Evolutionary conservation across 1,140 invertebrate species (phyloP).

Genomic region (Helicoverpa zea): DNA sequence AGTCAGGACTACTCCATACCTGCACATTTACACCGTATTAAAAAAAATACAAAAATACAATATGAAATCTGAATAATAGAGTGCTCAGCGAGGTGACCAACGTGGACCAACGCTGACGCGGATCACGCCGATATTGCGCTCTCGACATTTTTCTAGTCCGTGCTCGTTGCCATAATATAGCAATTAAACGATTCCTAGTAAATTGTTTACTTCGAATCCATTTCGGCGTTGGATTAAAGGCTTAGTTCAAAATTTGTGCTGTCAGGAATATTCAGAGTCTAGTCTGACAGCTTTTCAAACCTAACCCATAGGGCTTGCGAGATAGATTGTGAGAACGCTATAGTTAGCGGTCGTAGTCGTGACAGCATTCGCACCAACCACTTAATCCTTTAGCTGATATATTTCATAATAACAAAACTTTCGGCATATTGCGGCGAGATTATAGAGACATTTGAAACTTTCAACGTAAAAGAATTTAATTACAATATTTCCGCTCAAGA

Average conservation of each 20-base stretch:
- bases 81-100: no score
- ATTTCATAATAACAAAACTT: not conserved
- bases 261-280: not conserved
- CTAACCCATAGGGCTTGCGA: not conserved
- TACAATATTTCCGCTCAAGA: slow-evolving; percentile 1
- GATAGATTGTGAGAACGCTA: not conserved
- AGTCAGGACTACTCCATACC: not conserved
- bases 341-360: not conserved
- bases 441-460: slow-evolving; percentile 5
- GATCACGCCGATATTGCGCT: slow-evolving; percentile 1
- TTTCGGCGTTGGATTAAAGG: not conserved
- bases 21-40: no score
- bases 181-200: not conserved
- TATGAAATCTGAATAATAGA: no score
- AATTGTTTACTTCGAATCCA: not conserved
- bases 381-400: not conserved
- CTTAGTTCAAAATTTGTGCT: not conserved
- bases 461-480: slow-evolving; percentile 4
- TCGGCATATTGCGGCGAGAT: not conserved
- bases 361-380: not conserved
- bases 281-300: not conserved
- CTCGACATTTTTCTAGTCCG: not conserved
- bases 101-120: no score
- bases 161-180: not conserved
- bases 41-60: no score